Evolutionary conservation across 35 echinoderm and acorn worm species (phyloP).

Genomic region (Strongylocentrotus purpuratus): DNA sequence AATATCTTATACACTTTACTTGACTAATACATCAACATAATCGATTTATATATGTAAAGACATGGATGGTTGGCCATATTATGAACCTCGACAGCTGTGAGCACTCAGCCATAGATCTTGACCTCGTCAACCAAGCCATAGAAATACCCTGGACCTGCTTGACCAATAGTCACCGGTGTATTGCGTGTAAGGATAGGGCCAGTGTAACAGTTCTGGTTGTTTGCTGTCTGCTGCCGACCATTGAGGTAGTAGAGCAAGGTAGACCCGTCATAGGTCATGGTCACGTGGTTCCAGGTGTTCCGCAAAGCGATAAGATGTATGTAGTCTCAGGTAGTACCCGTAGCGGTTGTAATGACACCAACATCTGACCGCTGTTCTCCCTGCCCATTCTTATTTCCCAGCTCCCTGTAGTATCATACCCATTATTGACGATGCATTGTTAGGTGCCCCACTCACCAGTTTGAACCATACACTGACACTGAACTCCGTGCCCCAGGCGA

Average conservation of each 20-base stretch:
- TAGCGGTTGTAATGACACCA: constrained; percentile 43
- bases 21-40: too few species aligned
- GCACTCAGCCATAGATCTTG: neutral
- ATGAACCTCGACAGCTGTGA: neutral
- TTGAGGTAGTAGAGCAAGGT: constrained; percentile 51
- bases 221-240: neutral
- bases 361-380: constrained; percentile 15
- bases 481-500: neutral
- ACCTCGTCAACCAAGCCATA: constrained; percentile 20
- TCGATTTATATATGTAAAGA: neutral
- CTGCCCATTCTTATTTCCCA: constrained; percentile 78
- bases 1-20: too few species aligned
- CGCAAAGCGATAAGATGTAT: constrained; percentile 7
- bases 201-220: neutral
- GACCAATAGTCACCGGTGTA: constrained; percentile 61
- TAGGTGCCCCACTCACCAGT: neutral
- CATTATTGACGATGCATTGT: too few species aligned
- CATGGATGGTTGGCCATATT: neutral
- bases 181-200: constrained; percentile 53
- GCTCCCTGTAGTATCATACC: constrained; percentile 30
- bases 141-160: constrained; percentile 16
- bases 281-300: constrained; percentile 60
- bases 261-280: constrained; percentile 61
- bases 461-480: constrained; percentile 51
- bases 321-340: constrained; percentile 43